Base-by-base conservation (phyloP, 2,113 vertebrate genomes). In the Phalacrocorax aristotelis region DNA sequence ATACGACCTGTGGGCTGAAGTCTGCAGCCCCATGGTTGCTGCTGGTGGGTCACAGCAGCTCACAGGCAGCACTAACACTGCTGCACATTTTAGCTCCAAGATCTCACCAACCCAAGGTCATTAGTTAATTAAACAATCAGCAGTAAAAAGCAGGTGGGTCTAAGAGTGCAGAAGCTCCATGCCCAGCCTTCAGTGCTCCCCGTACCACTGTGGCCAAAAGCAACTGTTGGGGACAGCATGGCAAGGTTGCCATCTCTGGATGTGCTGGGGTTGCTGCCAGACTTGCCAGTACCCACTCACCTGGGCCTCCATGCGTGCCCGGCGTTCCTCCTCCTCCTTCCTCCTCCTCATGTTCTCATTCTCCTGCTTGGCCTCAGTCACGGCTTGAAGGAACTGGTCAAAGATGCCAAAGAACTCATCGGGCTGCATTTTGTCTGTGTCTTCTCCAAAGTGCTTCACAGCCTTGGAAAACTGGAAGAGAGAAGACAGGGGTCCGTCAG, bases 341-440 rank as follows among this genome's bases (percentile, higher is more conserved):
- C 98, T 99, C 94, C 97, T 99, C n/a, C 99, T 98, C 96, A 99
- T 98, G 98, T 99, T 99, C 96, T 99, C 99, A 0, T 99, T 99
- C 97, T 99, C 99, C 97, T 99, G 99, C 93, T 99, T 99, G 89
- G 99, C 99, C 93, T 99, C 99, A 0, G 98, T 72, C 85, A 99
- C 99, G 0, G 99, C 99, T 97, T 99, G 99, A 96, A 99, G 98
- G 97, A 99, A 99, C 97, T 99, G 99, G 97, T 99, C 99, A 6
- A 99, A 99, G 96, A 99, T 99, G 90, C 99, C 99, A 8, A 99
- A 99, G 98, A 99, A 99, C 98, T 99, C 99, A 0, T 99, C 99
- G 0, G 99, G 99, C 97, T 99, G 99, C 90, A 99, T 99, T 98
- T 99, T 99, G 83, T 97, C 96, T 11, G 98, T 96, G n/a, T 99